phyloP scores from a whole-genome alignment of 2,888 invertebrate species.

The Lutraria lutraria region DNA sequence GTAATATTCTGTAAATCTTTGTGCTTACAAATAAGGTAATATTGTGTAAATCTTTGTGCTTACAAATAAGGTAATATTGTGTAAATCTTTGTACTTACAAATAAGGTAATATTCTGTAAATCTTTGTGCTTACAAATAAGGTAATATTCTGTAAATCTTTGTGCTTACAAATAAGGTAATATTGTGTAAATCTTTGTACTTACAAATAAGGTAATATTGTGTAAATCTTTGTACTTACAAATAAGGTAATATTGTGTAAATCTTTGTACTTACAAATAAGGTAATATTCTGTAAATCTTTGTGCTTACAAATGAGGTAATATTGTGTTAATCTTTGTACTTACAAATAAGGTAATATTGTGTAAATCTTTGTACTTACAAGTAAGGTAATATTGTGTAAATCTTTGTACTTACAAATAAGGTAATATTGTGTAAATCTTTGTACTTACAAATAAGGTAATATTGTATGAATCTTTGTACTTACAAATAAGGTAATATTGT shows the following conservation, averaged over 20 bases:
- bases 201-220: slow-evolving; percentile 83
- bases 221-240: background rate
- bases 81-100: background rate
- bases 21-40: too few species aligned
- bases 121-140: slow-evolving; percentile 86
- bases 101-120: too few species aligned
- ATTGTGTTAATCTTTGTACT: too few species aligned
- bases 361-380: background rate
- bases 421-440: slow-evolving; percentile 69
- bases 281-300: slow-evolving; percentile 69
- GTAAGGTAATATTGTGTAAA: too few species aligned
- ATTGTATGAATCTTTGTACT: too few species aligned
- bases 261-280: slow-evolving; percentile 86
- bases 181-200: too few species aligned
- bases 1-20: slow-evolving; percentile 69
- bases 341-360: slow-evolving; percentile 83
- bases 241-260: too few species aligned
- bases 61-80: slow-evolving; percentile 83
- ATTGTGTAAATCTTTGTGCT: too few species aligned
- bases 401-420: slow-evolving; percentile 86
- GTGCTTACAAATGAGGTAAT: too few species aligned
- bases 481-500: slow-evolving; percentile 83
- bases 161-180: too few species aligned
- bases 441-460: too few species aligned
- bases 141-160: slow-evolving; percentile 69